phyloP scores from a whole-genome alignment of 2,797 vertebrate species.

The Sternarchorhynchus goeldii region DNA sequence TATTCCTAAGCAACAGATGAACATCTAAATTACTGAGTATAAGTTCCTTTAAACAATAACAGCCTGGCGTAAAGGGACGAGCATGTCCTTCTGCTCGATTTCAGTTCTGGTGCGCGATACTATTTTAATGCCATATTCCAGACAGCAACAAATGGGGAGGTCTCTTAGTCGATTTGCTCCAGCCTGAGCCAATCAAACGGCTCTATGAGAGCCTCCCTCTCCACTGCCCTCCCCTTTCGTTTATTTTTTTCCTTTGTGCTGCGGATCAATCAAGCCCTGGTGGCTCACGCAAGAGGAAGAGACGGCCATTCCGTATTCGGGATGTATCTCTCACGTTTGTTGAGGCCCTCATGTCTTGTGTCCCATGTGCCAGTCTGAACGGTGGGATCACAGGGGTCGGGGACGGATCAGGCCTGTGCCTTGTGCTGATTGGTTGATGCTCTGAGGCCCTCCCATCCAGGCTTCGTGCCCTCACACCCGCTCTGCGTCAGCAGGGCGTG shows the following conservation, averaged over 20 bases:
- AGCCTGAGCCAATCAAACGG: background rate
- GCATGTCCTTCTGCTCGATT: slow-evolving; percentile 2
- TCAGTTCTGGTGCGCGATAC: background rate
- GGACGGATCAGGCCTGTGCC: background rate
- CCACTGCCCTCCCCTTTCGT: slow-evolving; percentile 8
- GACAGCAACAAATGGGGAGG: too few relatives aligned
- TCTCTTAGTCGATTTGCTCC: background rate
- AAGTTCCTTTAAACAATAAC: too few relatives aligned
- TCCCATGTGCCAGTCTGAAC: slow-evolving; percentile 57
- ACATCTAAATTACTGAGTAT: too few relatives aligned
- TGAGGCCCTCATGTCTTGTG: slow-evolving; percentile 39
- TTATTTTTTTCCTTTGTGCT: slow-evolving; percentile 15
- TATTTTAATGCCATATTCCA: too few relatives aligned
- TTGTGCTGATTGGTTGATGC: background rate
- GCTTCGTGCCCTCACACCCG: background rate
- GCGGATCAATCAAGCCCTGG: slow-evolving; percentile 27
- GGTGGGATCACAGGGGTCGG: slow-evolving; percentile 49
- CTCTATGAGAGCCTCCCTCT: slow-evolving; percentile 25
- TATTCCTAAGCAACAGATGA: background rate
- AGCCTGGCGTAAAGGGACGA: background rate
- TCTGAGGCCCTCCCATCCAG: slow-evolving; percentile 7
- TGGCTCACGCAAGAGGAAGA: slow-evolving; percentile 14
- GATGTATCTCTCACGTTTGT: slow-evolving; percentile 60
- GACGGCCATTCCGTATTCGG: slow-evolving; percentile 39
- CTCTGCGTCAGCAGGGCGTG: slow-evolving; percentile 20